Base-by-base conservation (phyloP, 2,888 invertebrate genomes). In the Diloba caeruleocephala region DNA sequence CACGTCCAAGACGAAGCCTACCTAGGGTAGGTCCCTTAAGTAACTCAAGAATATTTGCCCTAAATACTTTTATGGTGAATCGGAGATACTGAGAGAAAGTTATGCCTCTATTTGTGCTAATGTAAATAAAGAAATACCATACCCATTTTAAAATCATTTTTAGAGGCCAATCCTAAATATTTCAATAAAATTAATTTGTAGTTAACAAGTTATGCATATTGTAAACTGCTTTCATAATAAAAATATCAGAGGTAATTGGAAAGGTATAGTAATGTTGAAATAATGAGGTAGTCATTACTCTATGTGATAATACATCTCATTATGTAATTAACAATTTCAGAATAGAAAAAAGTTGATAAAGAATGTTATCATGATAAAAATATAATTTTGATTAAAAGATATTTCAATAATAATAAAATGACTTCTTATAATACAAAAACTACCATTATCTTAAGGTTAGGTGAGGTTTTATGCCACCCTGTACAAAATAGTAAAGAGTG, bases 271-370 rank as follows among this genome's bases (percentile, higher is more conserved):
- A 14, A 14, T 14, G 1, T 26, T 34, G 9, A 32, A 43, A 48
- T 45, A 25, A 57, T 52, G 28, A 57, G 6, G 25, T 37, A 37
- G 13, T 25, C 9, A 39, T 39, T 42, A 57, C 14, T 44, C 17
- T 15, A 43, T 34, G n/a, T 36, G 45, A 59, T 65, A 59, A 39
- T 32, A 29, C 19, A 58, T 55, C 44, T 32, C 9, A 43, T 56
- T 55, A 54, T 25, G 21, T 53, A 26, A 60, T 48, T 36, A 51
- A 45, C 37, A 41, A 29, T 53, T 50, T 15, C 8, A 44, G 41
- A 49, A 44, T 25, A 52, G 12, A 29, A 37, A 25, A 25, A 8
- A n/a, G 15, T 4, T 37, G 17, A 13, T 23, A 49, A 29, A 10
- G 3, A 41, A 41, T 28, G n/a, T 8, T 14, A 46, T 5, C 7